Percentiles rank a stretch among this genome's conserved stretches.
Evolutionary conservation across 2,888 invertebrate species (phyloP).

Genomic region (Gerris lacustris): DNA sequence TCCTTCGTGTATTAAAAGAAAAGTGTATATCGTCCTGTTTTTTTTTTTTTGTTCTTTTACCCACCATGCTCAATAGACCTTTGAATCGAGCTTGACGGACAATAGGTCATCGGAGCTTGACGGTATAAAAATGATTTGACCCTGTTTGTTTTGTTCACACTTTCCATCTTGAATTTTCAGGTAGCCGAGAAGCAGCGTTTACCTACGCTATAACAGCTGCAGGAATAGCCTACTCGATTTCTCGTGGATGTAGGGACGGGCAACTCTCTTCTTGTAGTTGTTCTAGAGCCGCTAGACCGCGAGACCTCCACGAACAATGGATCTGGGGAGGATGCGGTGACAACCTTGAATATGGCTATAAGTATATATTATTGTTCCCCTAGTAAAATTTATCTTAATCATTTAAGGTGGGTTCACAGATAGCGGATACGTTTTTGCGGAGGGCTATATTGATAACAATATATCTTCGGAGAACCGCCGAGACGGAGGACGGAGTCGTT

Average conservation of each 20-base stretch:
- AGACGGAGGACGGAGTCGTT: no score
- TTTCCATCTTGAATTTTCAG: conserved; percentile 37
- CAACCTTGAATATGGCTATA: conserved; percentile 90
- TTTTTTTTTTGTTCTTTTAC: no score
- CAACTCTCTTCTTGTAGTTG: conserved; percentile 82
- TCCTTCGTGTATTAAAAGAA: no score
- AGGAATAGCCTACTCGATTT: conserved; percentile 74
- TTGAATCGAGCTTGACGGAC: no score
- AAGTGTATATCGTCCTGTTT: no score
- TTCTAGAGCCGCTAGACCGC: conserved; percentile 66
- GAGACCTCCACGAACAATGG: conserved; percentile 79
- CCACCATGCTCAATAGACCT: no score
- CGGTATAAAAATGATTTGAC: no score
- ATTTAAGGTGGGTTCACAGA: not conserved
- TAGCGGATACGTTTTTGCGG: no score
- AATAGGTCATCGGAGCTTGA: no score
- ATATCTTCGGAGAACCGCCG: no score
- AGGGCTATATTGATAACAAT: no score
- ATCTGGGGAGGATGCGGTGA: conserved; percentile 98
- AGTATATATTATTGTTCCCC: conserved; percentile 45
- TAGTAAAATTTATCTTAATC: not conserved
- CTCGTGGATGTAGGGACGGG: conserved; percentile 83
- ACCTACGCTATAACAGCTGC: conserved; percentile 82
- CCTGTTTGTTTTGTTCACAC: no score
- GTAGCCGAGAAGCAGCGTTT: conserved; percentile 79